Conservation (phyloP, 2,797 vertebrate genomes). For the Helarctos malayanus region DNA sequence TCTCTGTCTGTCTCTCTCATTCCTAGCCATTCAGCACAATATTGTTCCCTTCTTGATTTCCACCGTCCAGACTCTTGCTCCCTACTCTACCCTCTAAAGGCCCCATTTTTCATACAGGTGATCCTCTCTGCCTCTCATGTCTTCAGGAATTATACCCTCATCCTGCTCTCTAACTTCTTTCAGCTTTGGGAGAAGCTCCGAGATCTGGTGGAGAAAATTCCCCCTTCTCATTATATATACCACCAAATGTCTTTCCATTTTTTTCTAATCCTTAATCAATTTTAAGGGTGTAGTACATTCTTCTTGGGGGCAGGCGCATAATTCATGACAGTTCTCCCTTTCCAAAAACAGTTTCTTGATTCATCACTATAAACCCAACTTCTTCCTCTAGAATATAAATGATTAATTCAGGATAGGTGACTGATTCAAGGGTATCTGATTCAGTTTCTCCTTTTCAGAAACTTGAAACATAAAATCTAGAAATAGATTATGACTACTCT, state of each 20-base stretch:
- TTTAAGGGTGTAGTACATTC: background rate
- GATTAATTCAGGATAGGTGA: background rate
- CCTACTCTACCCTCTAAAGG: background rate
- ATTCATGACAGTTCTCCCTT: background rate
- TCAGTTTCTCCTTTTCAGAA: background rate
- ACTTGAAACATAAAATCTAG: background rate
- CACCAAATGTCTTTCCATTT: background rate
- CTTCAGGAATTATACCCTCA: background rate
- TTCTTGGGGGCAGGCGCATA: background rate
- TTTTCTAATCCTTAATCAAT: conserved; percentile 5
- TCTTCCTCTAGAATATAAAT: background rate
- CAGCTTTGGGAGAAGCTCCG: background rate
- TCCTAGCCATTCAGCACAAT: background rate
- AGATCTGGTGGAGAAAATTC: conserved; percentile 10
- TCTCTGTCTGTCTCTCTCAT: background rate
- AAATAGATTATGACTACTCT: background rate
- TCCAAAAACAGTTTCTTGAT: background rate
- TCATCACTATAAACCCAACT: background rate
- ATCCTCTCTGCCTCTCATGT: background rate
- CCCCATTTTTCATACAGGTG: background rate
- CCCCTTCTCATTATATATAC: background rate
- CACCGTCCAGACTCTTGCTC: background rate
- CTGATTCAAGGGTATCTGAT: background rate
- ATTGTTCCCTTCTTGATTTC: background rate
- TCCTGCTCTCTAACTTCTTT: background rate